Evolutionary conservation across 2,113 vertebrate species (phyloP), one percentile per base, ranked within the genome.

Genomic region (Poeciliopsis turrubarensis): DNA sequence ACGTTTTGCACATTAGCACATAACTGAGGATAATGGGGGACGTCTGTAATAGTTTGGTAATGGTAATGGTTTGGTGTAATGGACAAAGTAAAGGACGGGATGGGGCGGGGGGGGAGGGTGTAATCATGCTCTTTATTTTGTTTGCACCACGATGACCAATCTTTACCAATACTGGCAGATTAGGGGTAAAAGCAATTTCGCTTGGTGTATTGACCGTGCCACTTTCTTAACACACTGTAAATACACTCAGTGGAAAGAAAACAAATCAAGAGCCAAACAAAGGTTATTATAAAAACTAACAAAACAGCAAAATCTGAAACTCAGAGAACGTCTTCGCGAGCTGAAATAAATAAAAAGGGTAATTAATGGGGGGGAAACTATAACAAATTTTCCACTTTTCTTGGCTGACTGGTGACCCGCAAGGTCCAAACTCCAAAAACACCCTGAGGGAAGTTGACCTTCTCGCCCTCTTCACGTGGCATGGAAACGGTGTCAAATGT

Each of bases 61-160:
- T 73, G 37, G 7, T 64, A 32, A 82, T 57, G 54, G 12, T 68
- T 57, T 57, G 51, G 51, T 57, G 51, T 29, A 57, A 57, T 25
- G 10, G 51, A 25, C 51, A 57, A 57, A 25, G 51, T 57, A 57
- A 57, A 10, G 51, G 51, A n/a, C 51, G 51, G 25, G 19, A 54
- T 17, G 47, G 15, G 19, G 30, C 3, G 2, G 30, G 0, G 30
- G 30, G 30, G 17, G 5, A 5, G 1, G 47, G 51, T n/a, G 51
- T 54, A n/a, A 54, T 54, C 51, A 54, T 25, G 25, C 2, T 3
- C 25, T 57, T 25, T 57, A 25, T n/a, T 57, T 57, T 57, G 51
- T 9, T n/a, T 57, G 17, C 44, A 47, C 44, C 44, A 47, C 5
- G 5, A 19, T 6, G 12, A 41, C 14, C 39, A 41, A 25, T n/a